Evolutionary conservation across 2,888 invertebrate genomes (phyloP), one percentile per base, ranked within the genome.

Genomic region (Drosophila meridiana): DNA sequence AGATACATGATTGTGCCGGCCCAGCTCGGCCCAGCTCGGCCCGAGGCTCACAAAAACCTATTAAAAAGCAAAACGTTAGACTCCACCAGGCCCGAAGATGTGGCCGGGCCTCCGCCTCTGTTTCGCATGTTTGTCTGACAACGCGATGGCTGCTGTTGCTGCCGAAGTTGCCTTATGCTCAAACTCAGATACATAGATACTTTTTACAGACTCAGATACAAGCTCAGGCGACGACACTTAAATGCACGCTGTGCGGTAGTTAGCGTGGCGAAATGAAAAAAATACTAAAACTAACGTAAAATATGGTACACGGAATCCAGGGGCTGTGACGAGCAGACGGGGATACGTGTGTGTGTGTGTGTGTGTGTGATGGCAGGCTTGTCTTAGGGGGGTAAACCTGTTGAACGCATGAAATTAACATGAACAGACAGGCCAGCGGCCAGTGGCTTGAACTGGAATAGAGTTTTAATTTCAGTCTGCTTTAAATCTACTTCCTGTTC

Each of bases 211-310:
- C n/a, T 72, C 67, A 77, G 53, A 47, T 60, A 68, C 63, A 66
- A 50, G 50, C 50, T 30, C 56, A 58, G 45, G 48, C 71, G 68
- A 61, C 79, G 86, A 86, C 80, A 86, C 82, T 84, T 83, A 73
- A 81, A 72, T 84, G 86, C 84, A 86, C 82, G 82, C 85, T 87
- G 86, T 86, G 87, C 84, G 84, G 84, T 84, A 87, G 87, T 87
- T 84, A 76, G 81, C 81, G 78, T 86, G 67, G 84, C 84, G 70
- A 86, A 87, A 84, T 87, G 76, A 73, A 81, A 85, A 83, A 81
- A 84, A 76, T 69, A 79, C 82, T 77, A 70, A 78, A 81, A 76
- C 87, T 82, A 82, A 78, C 80, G 75, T 81, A 73, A 82, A 73
- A 80, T 79, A 83, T 82, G 69, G 70, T 73, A 79, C 69, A 79